Evolutionary conservation across 64 coral and sea anemone genomes (phyloP).

Genomic region (Pachyseris speciosa): DNA sequence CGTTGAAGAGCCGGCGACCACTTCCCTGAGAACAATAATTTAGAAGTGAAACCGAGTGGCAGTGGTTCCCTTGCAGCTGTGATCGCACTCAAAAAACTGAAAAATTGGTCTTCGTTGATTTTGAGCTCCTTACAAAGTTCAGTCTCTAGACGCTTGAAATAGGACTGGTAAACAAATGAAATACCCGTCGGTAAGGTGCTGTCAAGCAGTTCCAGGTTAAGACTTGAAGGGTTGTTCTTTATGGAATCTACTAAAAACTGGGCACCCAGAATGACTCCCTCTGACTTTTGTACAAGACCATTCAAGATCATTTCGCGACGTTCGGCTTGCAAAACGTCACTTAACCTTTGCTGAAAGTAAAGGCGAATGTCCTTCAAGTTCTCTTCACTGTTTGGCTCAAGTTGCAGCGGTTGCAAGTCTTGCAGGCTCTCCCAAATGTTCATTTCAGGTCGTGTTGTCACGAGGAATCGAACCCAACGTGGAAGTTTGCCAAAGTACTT

Average conservation of each 20-base stretch:
- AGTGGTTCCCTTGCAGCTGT: neutral
- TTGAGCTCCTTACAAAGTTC: neutral
- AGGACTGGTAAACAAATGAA: neutral
- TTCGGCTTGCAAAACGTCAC: neutral
- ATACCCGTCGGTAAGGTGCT: neutral
- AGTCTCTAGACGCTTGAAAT: neutral
- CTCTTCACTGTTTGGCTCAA: constrained; percentile 3
- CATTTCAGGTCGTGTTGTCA: constrained; percentile 48
- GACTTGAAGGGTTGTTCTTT: neutral
- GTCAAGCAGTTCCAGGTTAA: neutral
- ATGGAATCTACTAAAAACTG: neutral
- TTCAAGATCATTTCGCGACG: neutral
- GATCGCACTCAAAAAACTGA: neutral
- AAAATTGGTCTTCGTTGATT: neutral
- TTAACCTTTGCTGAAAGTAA: neutral
- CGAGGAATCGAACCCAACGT: constrained; percentile 22
- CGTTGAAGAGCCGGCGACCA: neutral
- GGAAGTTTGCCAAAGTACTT: constrained; percentile 14
- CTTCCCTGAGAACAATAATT: neutral
- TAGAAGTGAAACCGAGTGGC: neutral
- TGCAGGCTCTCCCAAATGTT: neutral
- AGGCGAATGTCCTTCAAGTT: constrained; percentile 2
- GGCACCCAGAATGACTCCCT: neutral
- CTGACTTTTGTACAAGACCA: neutral
- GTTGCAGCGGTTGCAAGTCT: neutral